Evolutionary conservation across 1,140 invertebrate species (phyloP).

Genomic region (Hyposmocoma kahamanoa): DNA sequence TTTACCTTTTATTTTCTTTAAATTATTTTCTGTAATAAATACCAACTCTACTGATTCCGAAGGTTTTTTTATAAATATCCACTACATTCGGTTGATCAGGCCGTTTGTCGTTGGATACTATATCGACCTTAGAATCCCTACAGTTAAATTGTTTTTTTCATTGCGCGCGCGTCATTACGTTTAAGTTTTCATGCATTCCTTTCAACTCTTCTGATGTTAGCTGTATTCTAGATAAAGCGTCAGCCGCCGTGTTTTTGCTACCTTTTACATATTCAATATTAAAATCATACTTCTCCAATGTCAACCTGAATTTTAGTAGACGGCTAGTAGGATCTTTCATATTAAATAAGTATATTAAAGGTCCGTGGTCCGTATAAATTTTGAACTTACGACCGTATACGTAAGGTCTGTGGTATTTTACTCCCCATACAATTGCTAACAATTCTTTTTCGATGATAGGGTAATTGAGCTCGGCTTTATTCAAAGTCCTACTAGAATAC

Average conservation of each 20-base stretch:
- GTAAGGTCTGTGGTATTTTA: not conserved
- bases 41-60: no score
- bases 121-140: no score
- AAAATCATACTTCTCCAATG: slow-evolving; percentile 15
- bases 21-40: no score
- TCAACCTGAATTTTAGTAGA: slow-evolving; percentile 10
- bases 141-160: no score
- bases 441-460: not conserved
- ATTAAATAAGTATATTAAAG: not conserved
- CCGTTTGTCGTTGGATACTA: no score
- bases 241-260: not conserved
- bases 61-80: no score
- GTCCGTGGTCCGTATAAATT: not conserved
- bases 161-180: no score
- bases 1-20: not conserved
- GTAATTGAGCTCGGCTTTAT: not conserved
- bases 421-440: not conserved
- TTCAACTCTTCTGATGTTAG: not conserved
- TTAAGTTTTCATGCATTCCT: no score
- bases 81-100: no score
- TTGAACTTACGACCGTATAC: not conserved
- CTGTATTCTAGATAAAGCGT: not conserved
- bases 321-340: not conserved
- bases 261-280: slow-evolving; percentile 15
- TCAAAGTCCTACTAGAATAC: not conserved